Percentiles rank a stretch among this genome's conserved stretches.
These are phyloP conservation scores for Apogon hyalosoma DNA, from an alignment of 2,797 vertebrate genomes.

Conservation along the genomic window DNA sequence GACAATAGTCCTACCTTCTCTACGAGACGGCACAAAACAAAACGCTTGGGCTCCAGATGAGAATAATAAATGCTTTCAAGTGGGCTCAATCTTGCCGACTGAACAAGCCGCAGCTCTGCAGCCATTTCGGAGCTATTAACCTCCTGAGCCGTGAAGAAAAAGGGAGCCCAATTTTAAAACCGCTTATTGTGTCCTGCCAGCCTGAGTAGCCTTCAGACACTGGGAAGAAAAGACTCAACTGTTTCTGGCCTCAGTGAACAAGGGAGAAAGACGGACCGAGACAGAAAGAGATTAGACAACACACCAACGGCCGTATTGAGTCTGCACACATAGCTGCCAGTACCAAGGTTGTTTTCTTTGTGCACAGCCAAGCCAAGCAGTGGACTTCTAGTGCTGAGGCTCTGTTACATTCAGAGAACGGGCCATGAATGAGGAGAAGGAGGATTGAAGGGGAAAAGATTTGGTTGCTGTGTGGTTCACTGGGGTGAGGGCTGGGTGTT, in stretches of 20 bases:
- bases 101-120: constrained; percentile 69
- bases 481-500: constrained; percentile 67
- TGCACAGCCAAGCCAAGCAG: constrained; percentile 72
- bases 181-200: constrained; percentile 79
- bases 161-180: constrained; percentile 80
- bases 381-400: constrained; percentile 70
- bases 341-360: constrained; percentile 79
- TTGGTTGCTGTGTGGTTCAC: constrained; percentile 70
- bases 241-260: constrained; percentile 82
- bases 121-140: constrained; percentile 83
- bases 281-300: constrained; percentile 81
- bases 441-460: constrained; percentile 62
- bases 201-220: constrained; percentile 77
- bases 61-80: constrained; percentile 83
- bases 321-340: constrained; percentile 74
- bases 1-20: constrained; percentile 80
- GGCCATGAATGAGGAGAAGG: constrained; percentile 56
- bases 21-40: constrained; percentile 75
- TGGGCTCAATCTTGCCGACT: constrained; percentile 77
- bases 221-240: constrained; percentile 80
- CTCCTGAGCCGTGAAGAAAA: constrained; percentile 76
- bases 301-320: constrained; percentile 71
- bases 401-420: constrained; percentile 63
- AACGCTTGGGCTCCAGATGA: constrained; percentile 72
- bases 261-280: constrained; percentile 74